phyloP scores from a whole-genome alignment of 2,888 invertebrate species.

The Nymphalis c-album region DNA sequence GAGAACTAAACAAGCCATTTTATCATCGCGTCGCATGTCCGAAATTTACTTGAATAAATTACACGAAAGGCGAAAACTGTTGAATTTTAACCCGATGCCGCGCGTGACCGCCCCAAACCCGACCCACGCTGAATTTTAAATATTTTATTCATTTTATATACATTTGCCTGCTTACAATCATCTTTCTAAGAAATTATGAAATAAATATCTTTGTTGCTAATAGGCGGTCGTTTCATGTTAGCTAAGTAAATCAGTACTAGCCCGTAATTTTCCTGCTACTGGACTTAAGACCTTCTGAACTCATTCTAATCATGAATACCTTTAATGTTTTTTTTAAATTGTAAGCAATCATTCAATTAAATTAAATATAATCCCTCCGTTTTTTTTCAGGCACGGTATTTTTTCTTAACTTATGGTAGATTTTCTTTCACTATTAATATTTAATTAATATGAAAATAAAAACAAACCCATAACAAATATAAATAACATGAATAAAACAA shows the following conservation, averaged over 20 bases:
- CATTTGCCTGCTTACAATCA: constrained; percentile 29
- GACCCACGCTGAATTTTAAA: constrained; percentile 43
- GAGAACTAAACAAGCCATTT: constrained; percentile 58
- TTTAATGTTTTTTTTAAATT: too few relatives aligned
- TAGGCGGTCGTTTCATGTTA: constrained; percentile 2
- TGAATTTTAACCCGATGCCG: constrained; percentile 62
- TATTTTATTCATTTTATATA: constrained; percentile 42
- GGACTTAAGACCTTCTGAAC: too few relatives aligned
- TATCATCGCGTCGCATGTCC: constrained; percentile 63
- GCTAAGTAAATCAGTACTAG: too few relatives aligned
- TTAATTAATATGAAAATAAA: neutral
- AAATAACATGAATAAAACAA: neutral
- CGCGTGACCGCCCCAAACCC: constrained; percentile 42
- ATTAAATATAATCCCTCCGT: too few relatives aligned
- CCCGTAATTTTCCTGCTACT: too few relatives aligned
- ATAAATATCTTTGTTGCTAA: constrained; percentile 26
- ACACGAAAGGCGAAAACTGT: constrained; percentile 64
- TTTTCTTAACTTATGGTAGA: neutral
- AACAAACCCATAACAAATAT: neutral
- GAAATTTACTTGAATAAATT: constrained; percentile 78
- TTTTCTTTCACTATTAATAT: neutral
- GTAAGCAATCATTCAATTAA: too few relatives aligned
- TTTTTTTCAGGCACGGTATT: too few relatives aligned
- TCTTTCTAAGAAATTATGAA: constrained; percentile 31
- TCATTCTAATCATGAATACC: too few relatives aligned